Evolutionary conservation across 2,888 invertebrate species (phyloP), one percentile per base, ranked within the genome.

Genomic region (Ectemnius continuus): DNA sequence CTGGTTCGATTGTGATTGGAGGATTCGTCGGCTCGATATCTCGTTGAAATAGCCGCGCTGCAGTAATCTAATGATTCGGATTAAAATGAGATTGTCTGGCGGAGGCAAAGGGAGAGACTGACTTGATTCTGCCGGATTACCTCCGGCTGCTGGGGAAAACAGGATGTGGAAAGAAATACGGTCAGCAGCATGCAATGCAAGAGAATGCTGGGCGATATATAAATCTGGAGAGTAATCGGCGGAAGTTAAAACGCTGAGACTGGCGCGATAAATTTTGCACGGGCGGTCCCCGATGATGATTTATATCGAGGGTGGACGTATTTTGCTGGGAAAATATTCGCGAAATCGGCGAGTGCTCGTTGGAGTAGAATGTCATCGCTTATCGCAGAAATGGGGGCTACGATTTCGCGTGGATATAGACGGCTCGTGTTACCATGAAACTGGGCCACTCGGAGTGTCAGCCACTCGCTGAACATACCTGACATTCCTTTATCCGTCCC

Each of bases 351-450:
- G 62, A 28, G 48, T 60, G 63, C 57, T 71, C 47, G 61, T 6
- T 56, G 23, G 36, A 60, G 63, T 61, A 61, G 61, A 64, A 36
- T 36, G 57, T 61, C 61, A 62, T 18, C n/a, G 28, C 65, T 65
- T 72, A 72, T 72, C 67, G 45, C 68, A 6, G 36, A 36, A 0
- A 52, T 28, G n/a, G 65, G 56, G 47, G 67, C 36, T 61, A 56
- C 56, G 60, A 65, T 68, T 47, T 48, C 68, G 18, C 61, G 60
- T 62, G 59, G 65, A 73, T 62, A 48, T 75, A 71, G 47, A 16
- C 46, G 46, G 4, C 5, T 59, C 14, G 26, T 6, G 8, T 60
- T 60, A 8, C 13, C 56, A 13, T 28, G 26, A 36, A 47, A 64
- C 46, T 11, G 20, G 57, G 14, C 36, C 52, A n/a, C 36, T 36